These are phyloP conservation scores for Cettia cetti DNA, from an alignment of 2,113 vertebrate species.

Conservation along the genomic window DNA sequence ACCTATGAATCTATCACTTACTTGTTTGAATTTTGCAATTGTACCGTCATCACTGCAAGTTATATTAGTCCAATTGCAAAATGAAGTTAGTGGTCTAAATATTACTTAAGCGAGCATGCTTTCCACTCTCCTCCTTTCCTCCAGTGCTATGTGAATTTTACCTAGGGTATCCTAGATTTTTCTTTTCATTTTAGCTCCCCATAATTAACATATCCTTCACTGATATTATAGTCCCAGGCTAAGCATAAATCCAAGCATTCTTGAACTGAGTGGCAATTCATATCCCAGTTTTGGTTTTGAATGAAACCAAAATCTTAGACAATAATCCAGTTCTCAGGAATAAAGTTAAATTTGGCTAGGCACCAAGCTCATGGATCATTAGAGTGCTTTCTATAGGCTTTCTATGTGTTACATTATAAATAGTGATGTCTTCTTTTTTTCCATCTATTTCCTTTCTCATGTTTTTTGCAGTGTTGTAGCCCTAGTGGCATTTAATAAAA, in stretches of 20 bases:
- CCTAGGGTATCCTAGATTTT: background rate
- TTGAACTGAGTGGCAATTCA: background rate
- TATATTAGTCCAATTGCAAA: background rate
- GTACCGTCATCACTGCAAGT: background rate
- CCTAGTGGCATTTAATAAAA: background rate
- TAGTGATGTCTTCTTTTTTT: background rate
- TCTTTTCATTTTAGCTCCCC: background rate
- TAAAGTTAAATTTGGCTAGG: background rate
- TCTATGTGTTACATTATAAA: background rate
- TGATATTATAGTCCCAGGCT: background rate
- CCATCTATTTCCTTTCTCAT: background rate
- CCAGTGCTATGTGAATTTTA: background rate
- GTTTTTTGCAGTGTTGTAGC: background rate
- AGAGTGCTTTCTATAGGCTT: background rate
- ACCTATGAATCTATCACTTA: background rate
- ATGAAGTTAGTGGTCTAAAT: background rate
- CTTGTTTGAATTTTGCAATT: background rate
- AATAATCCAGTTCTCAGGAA: background rate
- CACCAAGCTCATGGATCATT: background rate
- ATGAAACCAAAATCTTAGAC: background rate
- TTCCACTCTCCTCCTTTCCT: background rate
- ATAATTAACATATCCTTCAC: background rate
- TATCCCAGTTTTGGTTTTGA: background rate
- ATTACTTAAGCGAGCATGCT: background rate
- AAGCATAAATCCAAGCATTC: background rate